Evolutionary conservation across 2,797 vertebrate species (phyloP), one percentile per base, ranked within the genome.

Genomic region (Takifugu ocellatus): DNA sequence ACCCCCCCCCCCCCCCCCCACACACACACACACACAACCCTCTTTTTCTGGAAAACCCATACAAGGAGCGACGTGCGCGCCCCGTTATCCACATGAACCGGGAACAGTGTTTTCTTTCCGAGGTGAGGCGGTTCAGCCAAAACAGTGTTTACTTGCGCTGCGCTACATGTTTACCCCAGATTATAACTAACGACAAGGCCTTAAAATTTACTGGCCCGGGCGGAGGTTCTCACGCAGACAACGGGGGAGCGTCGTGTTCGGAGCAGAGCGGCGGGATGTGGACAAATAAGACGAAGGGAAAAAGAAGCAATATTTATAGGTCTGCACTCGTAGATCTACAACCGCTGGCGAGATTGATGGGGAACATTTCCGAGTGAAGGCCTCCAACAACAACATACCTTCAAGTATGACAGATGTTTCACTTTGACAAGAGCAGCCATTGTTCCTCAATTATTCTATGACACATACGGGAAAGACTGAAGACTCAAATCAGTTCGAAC

Each of bases 91-190:
- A 47, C 53, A 70, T 51, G 47, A 58, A 76, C 68, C 48, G 47
- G 59, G 56, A 61, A 46, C 53, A 59, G 47, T 62, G 68, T 68
- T 61, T 63, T 74, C 56, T 62, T 54, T 75, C 49, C 47, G 68
- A 74, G 80, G 64, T 76, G 66, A 75, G 70, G 62, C 74, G 66
- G 66, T 82, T 66, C 67, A 74, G 74, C 82, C 79, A 68, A 65
- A 55, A 55, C 61, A 63, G 56, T 87, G 82, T 88, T 88, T 88
- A 78, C 73, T 71, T 68, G 66, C 56, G 51, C 72, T 74, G 75
- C 61, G 54, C 61, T n/a, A 63, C 65, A 67, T 82, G 76, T 86
- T 88, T 86, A 86, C 67, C 61, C 1, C 2, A 72, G 76, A 81
- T 77, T 58, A 77, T 75, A 69, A 84, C 71, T 83, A 66, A 81